These are phyloP conservation scores for Brachionus rotundiformis DNA, from an alignment of 1,140 invertebrate genomes.

Conservation along the genomic window DNA sequence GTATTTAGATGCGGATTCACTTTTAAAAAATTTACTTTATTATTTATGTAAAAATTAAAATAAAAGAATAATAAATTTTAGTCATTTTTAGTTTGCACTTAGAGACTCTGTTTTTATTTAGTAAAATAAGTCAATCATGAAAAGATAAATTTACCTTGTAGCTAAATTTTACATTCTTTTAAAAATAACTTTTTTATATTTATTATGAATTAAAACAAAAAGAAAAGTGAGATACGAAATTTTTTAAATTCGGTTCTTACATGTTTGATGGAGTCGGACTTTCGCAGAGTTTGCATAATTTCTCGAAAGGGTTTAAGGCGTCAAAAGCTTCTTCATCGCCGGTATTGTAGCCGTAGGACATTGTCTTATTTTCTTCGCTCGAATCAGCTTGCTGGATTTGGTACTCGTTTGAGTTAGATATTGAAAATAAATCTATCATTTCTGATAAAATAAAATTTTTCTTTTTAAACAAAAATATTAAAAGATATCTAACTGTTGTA, in stretches of 20 bases:
- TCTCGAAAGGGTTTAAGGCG: conserved; percentile 44
- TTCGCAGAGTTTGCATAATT: conserved; percentile 35
- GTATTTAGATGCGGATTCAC: conserved; percentile 47
- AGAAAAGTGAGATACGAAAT: too few relatives aligned
- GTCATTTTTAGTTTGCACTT: too few relatives aligned
- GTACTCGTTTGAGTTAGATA: background rate
- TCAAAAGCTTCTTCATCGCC: conserved; percentile 28
- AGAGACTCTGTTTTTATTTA: too few relatives aligned
- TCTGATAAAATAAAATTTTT: background rate
- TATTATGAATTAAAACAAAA: too few relatives aligned
- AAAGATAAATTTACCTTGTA: too few relatives aligned
- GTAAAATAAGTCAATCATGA: too few relatives aligned
- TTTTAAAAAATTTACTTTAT: background rate
- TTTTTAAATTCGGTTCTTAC: conserved; percentile 9
- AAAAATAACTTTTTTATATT: too few relatives aligned
- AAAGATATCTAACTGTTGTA: background rate
- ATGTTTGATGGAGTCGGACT: conserved; percentile 49
- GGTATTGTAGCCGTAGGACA: background rate
- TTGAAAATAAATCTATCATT: conserved; percentile 40
- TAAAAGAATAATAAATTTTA: too few relatives aligned
- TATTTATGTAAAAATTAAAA: background rate
- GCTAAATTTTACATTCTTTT: too few relatives aligned
- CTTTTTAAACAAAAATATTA: background rate
- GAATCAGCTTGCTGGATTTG: background rate
- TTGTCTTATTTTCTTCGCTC: background rate